Evolutionary conservation across 2,888 invertebrate species (phyloP), one percentile per base, ranked within the genome.

Genomic region (Chymomyza procnemis): DNA sequence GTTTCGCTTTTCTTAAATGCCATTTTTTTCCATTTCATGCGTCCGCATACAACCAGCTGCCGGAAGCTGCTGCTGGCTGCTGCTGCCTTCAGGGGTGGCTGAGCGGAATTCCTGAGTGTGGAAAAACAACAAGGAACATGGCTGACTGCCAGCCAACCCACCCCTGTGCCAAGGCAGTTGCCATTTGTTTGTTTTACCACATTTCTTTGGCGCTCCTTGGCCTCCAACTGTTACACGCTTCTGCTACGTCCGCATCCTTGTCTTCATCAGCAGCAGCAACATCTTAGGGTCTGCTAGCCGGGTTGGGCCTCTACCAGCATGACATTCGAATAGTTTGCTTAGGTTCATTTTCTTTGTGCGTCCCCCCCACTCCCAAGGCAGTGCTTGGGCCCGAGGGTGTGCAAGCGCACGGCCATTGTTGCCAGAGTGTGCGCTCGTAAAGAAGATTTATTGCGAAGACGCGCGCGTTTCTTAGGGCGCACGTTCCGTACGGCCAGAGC

Each of bases 381-480:
- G 26, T 1, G 6, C 26, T 26, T 26, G 26, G 22, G 34, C 34
- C 54, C 26, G 65, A 19, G n/a, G 64, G 34, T 69, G 74, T 48
- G 8, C 14, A 14, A 19, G 52, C 55, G 50, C 76, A 76, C 81
- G 85, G 88, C 89, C 89, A 89, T 89, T 88, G 87, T 85, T 87
- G 88, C 87, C 89, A 89, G 84, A 88, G 89, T 88, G 89, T 89
- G 85, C 83, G 89, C 81, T 90, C 90, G 89, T 90, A 90, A 90
- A 90, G 77, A 80, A 89, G 90, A 90, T 90, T 90, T 90, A 90
- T 89, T 89, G 89, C 73, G 79, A 89, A 85, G 89, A 90, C 89
- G 89, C 89, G 89, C 88, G 88, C 88, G 79, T 87, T 88, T 89
- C 87, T 89, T 82, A 81, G 81, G 78, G 76, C 81, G 81, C 86